phyloP scores from a whole-genome alignment of 1,140 invertebrate genomes.

The Melitaea cinxia region DNA sequence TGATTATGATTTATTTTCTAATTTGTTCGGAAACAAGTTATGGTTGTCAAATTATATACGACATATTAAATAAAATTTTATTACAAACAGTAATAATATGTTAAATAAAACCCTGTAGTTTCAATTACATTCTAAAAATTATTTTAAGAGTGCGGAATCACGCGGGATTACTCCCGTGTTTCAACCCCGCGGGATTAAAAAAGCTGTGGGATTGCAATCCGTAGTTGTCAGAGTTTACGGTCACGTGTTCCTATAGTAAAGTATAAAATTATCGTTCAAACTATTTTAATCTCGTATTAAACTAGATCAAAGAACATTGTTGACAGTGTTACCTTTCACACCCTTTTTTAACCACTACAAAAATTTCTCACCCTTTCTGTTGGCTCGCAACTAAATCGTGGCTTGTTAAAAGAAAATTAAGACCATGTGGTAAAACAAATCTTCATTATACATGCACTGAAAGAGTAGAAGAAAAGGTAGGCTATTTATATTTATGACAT shows the following conservation, averaged over 20 bases:
- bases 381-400: neutral
- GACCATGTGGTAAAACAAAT: neutral
- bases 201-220: neutral
- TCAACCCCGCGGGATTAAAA: too few species aligned
- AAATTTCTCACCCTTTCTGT: neutral
- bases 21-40: too few species aligned
- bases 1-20: too few species aligned
- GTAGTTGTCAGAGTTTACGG: neutral
- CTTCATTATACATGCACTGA: neutral
- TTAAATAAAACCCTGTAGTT: too few species aligned
- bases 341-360: conserved; percentile 2
- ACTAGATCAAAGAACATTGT: conserved; percentile 1
- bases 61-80: too few species aligned
- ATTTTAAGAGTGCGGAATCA: too few species aligned
- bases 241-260: neutral
- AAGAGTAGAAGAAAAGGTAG: neutral
- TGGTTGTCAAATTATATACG: too few species aligned
- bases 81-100: too few species aligned
- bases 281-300: neutral
- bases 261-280: neutral
- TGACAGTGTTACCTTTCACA: neutral
- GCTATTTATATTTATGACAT: too few species aligned
- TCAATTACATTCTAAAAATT: too few species aligned
- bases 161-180: too few species aligned
- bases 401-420: neutral